Evolutionary conservation across 2,113 vertebrate genomes (phyloP).

Genomic region (Mobula birostris): DNA sequence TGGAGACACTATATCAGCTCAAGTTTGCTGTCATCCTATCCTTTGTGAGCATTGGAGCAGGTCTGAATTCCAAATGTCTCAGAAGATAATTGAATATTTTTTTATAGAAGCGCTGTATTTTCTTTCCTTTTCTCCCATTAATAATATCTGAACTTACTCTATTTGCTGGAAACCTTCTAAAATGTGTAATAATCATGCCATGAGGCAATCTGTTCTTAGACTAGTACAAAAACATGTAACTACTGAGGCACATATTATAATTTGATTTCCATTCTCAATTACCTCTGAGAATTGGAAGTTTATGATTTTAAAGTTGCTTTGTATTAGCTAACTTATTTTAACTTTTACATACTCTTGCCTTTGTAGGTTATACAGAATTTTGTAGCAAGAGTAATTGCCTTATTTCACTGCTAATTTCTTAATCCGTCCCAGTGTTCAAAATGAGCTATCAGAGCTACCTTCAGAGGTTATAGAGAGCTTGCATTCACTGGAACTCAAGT

Average conservation of each 20-base stretch:
- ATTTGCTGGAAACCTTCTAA: not conserved
- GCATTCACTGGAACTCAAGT: conserved; percentile 57
- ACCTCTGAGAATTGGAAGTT: not conserved
- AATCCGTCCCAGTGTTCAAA: not conserved
- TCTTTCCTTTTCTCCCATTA: not conserved
- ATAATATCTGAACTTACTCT: not conserved
- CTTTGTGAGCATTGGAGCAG: too few relatives aligned
- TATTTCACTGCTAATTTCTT: not conserved
- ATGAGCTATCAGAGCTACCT: conserved; percentile 53
- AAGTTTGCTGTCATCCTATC: too few relatives aligned
- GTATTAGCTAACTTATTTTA: not conserved
- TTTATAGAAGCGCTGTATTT: too few relatives aligned
- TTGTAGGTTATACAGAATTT: not conserved
- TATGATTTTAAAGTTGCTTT: not conserved
- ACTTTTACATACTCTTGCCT: not conserved
- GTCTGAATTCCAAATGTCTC: too few relatives aligned
- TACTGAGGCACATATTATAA: not conserved
- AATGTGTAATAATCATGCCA: not conserved
- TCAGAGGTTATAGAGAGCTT: conserved; percentile 62
- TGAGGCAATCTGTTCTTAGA: not conserved
- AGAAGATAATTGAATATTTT: too few relatives aligned
- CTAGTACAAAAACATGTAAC: not conserved
- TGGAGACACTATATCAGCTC: too few relatives aligned
- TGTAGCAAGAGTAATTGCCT: not conserved
- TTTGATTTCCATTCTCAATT: not conserved